These are phyloP conservation scores for Dolichopus griseipennis DNA, from an alignment of 2,888 invertebrate species.

Conservation along the genomic window DNA sequence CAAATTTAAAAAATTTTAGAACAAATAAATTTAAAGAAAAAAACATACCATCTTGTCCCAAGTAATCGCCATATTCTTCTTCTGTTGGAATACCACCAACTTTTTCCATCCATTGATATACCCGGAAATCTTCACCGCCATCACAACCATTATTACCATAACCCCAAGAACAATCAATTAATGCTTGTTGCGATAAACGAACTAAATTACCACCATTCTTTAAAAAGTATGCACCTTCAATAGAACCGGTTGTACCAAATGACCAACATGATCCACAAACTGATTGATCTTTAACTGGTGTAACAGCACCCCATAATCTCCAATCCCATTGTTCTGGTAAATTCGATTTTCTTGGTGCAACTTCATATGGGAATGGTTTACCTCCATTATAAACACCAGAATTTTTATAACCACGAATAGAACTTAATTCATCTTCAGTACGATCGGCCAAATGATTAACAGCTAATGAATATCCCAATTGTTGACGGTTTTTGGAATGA, in stretches of 20 bases:
- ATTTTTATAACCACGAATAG: conserved; percentile 58
- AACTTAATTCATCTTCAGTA: conserved; percentile 64
- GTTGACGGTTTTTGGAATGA: conserved; percentile 71
- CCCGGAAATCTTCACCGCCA: conserved; percentile 92
- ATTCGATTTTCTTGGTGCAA: conserved; percentile 45
- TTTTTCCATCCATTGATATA: conserved; percentile 87
- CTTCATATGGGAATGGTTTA: conserved; percentile 65
- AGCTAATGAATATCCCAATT: conserved; percentile 60
- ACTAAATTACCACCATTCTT: conserved; percentile 71
- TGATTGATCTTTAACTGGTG: conserved; percentile 93
- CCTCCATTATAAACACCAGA: conserved; percentile 63
- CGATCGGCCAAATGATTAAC: conserved; percentile 86
- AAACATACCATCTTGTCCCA: conserved; percentile 72
- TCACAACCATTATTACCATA: conserved; percentile 95
- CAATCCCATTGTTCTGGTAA: conserved; percentile 78
- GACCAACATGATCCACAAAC: conserved; percentile 98
- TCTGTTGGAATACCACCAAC: conserved; percentile 82
- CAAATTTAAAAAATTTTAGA: too few relatives aligned
- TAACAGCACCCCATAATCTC: conserved; percentile 86
- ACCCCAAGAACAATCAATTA: conserved; percentile 95
- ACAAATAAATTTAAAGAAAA: neutral
- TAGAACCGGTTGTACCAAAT: conserved; percentile 86
- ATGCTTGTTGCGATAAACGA: conserved; percentile 83
- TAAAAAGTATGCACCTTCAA: conserved; percentile 85
- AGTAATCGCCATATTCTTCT: conserved; percentile 83